A percentile compares a stretch with the other conserved stretches of the same genome.
phyloP scores from a whole-genome alignment of 2,113 vertebrate genomes.

The Ceratotherium simum region DNA sequence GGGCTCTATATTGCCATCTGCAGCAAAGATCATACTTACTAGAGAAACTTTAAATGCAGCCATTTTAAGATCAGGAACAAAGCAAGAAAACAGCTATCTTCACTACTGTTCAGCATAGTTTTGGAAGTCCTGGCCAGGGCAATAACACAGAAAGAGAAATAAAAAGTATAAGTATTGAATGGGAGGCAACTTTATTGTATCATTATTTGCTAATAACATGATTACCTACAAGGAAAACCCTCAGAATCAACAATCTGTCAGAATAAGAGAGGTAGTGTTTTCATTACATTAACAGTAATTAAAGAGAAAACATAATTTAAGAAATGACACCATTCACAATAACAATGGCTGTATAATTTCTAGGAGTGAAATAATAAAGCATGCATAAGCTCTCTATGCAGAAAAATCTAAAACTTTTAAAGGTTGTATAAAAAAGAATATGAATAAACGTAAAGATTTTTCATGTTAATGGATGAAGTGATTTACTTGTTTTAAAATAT shows the following conservation, averaged over 20 bases:
- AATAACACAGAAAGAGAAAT: background rate
- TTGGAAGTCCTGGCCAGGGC: background rate
- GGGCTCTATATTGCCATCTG: background rate
- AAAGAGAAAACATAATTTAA: slow-evolving; percentile 23
- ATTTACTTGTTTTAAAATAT: background rate
- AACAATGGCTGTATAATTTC: background rate
- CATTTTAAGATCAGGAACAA: background rate
- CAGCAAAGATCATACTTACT: background rate
- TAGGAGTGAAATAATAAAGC: background rate
- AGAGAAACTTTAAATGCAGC: background rate
- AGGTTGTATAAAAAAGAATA: background rate
- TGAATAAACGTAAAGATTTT: slow-evolving; percentile 14
- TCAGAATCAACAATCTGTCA: background rate
- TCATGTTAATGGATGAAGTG: background rate
- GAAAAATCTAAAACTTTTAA: slow-evolving; percentile 35
- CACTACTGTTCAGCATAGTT: background rate
- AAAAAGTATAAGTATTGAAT: background rate
- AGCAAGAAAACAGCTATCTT: background rate
- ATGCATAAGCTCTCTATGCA: background rate
- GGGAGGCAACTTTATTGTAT: background rate
- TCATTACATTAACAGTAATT: background rate
- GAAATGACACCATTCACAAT: background rate
- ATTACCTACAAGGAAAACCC: background rate
- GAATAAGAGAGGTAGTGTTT: background rate
- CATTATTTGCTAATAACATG: background rate